A percentile compares a stretch with the other conserved stretches of the same genome.
phyloP scores from a whole-genome alignment of 37 sponge, comb jelly and placozoan genomes.

The Axinella damicornis region DNA sequence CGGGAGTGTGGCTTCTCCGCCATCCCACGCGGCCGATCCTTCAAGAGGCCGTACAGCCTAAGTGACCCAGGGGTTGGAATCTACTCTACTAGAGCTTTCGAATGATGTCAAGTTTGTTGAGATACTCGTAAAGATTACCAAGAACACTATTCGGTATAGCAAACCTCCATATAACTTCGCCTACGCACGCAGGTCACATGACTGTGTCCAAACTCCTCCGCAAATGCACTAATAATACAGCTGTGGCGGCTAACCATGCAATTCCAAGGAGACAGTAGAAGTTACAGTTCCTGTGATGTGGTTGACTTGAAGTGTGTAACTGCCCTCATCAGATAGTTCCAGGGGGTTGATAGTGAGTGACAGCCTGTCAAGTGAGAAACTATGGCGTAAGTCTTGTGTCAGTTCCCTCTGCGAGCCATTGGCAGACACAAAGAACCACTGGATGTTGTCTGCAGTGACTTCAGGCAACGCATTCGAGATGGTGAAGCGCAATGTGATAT shows the following conservation, averaged over 20 bases:
- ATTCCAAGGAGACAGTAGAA: conserved; percentile 4
- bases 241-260: conserved; percentile 39
- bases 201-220: no score
- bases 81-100: no score
- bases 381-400: background rate
- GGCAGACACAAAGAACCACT: conserved; percentile 2
- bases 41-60: no score
- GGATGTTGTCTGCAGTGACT: conserved; percentile 20
- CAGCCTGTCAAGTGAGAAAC: background rate
- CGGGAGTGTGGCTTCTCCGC: no score
- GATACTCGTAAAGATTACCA: no score
- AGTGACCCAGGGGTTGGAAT: no score
- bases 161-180: no score
- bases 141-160: no score
- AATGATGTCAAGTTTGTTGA: no score
- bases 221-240: no score
- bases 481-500: conserved; percentile 3
- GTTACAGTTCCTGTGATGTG: conserved; percentile 8
- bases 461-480: background rate
- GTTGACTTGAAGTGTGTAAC: conserved; percentile 20
- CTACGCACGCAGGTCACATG: no score
- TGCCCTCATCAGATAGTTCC: conserved; percentile 30
- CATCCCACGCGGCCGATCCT: no score
- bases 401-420: background rate
- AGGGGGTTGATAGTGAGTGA: conserved; percentile 1